Evolutionary conservation across 2,113 vertebrate genomes (phyloP), one percentile per base, ranked within the genome.

Genomic region (Zootoca vivipara): DNA sequence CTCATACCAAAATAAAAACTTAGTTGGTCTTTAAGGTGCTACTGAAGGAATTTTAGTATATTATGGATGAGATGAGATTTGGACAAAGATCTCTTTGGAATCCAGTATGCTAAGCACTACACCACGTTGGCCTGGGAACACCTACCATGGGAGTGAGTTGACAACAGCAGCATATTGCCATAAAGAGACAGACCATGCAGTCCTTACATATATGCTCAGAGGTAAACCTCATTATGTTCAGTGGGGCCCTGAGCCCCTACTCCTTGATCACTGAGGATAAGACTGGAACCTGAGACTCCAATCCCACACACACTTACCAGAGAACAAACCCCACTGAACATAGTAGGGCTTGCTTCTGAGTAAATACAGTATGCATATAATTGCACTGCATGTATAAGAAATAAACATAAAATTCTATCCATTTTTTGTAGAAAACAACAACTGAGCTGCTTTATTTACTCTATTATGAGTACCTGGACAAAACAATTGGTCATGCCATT

Each of bases 401-500:
- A 13, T 2, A 87, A 67, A 77, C 3, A 62, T 52, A 56, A 56
- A 18, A 79, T 33, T 20, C 13, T 5, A 12, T 58, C 78, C n/a
- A 5, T n/a, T 35, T 35, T 35, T 18, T 73, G n/a, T 16, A 35
- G 33, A 7, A 62, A 35, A 52, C 46, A 52, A 52, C 46, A 52
- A 52, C 46, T 52, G 46, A 52, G 46, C 46, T 12, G 46, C 46
- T 10, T 52, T 52, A 52, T 52, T 52, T 52, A 52, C 46, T 52
- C 46, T 52, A 3, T 52, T 52, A 52, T 52, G 46, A 52, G 46
- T 12, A 52, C 46, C 85, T 92, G 90, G 69, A 24, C 77, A 89
- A 90, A 12, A 72, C 77, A 75, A 81, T 93, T 90, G 84, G 79
- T 92, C 64, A 64, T 81, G 0, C 58, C 89, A 87, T 86, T 30